These are phyloP conservation scores for Chrysotoxum bicinctum DNA, from an alignment of 2,888 invertebrate genomes.

Conservation along the genomic window DNA sequence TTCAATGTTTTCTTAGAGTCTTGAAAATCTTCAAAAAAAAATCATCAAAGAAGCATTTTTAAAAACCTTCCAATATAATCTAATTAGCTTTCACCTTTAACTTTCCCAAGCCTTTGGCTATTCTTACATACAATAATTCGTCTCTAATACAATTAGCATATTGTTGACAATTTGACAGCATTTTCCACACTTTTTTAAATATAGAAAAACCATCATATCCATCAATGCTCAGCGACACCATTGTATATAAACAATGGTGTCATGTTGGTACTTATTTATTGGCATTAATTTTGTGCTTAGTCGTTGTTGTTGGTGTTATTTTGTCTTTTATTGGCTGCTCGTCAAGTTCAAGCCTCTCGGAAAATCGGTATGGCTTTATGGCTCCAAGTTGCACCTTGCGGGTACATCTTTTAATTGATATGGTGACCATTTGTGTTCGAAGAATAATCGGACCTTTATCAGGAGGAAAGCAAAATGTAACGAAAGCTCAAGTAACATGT, in stretches of 20 bases:
- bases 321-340: conserved; percentile 43
- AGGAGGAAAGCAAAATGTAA: too few relatives aligned
- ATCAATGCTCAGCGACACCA: conserved; percentile 67
- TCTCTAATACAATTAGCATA: conserved; percentile 64
- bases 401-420: conserved; percentile 19
- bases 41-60: neutral
- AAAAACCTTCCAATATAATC: neutral
- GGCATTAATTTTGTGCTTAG: conserved; percentile 66
- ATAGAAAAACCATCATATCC: conserved; percentile 62
- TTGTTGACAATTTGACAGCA: conserved; percentile 57
- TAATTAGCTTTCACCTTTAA: neutral
- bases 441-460: neutral
- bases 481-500: too few relatives aligned
- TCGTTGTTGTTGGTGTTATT: neutral
- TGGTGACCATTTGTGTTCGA: neutral
- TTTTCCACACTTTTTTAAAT: conserved; percentile 66
- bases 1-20: too few relatives aligned
- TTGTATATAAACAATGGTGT: conserved; percentile 73
- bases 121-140: conserved; percentile 31
- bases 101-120: neutral
- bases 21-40: neutral
- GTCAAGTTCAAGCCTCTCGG: conserved; percentile 63
- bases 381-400: conserved; percentile 43
- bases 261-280: conserved; percentile 73
- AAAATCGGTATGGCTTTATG: conserved; percentile 16